Evolutionary conservation across 2,888 invertebrate species (phyloP).

Genomic region (Conomelus anceps): DNA sequence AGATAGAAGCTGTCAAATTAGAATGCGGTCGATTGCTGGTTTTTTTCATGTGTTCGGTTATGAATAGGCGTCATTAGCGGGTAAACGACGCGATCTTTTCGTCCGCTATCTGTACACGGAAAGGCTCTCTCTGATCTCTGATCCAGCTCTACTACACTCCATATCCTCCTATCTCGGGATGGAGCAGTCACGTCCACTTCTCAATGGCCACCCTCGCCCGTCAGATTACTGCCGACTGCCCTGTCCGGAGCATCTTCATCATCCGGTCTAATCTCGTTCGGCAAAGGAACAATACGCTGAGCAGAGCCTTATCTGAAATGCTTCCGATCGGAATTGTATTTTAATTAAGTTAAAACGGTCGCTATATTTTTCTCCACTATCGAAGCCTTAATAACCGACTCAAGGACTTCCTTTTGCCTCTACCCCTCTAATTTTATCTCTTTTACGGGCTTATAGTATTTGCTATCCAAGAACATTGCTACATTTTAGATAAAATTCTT

Average conservation of each 20-base stretch:
- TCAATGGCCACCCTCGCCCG: neutral
- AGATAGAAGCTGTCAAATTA: neutral
- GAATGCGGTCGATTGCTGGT: neutral
- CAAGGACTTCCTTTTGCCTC: neutral
- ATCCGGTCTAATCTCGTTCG: neutral
- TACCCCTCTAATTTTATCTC: neutral
- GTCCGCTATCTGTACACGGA: neutral
- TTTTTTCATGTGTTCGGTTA: neutral
- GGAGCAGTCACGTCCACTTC: neutral
- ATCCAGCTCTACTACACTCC: neutral
- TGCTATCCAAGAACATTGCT: neutral
- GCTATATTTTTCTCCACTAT: neutral
- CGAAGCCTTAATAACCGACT: too few species aligned
- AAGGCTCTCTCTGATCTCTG: neutral
- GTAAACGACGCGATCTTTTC: neutral
- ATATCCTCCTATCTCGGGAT: neutral
- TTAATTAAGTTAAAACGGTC: neutral
- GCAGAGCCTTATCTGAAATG: neutral
- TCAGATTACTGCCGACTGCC: neutral
- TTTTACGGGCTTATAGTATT: neutral
- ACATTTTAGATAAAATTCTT: neutral
- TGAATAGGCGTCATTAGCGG: neutral
- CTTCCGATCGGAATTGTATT: neutral
- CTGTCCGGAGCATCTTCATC: neutral
- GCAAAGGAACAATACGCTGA: too few species aligned